Evolutionary conservation across 2,113 vertebrate genomes (phyloP).

Genomic region (Todiramphus chloris): DNA sequence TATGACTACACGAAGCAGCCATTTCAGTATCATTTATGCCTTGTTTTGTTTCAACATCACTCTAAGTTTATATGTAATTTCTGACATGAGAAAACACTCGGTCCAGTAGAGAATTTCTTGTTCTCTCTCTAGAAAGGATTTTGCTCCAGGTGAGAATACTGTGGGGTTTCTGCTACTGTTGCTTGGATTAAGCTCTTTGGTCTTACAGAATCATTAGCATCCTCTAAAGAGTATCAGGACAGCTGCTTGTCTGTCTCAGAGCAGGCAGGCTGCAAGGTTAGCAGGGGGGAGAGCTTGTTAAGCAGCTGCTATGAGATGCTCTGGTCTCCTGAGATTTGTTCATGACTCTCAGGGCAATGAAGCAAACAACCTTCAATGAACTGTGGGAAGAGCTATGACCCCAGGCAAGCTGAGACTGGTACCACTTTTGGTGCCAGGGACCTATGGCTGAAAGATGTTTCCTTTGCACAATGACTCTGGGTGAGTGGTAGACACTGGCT

Average conservation of each 20-base stretch:
- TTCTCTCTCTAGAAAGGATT: background rate
- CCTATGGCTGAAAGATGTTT: accelerated
- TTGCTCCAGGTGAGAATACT: background rate
- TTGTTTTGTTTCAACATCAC: background rate
- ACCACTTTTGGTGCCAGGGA: background rate
- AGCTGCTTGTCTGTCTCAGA: background rate
- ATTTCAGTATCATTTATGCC: conserved; percentile 24
- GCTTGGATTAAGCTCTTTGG: background rate
- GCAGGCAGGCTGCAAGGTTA: background rate
- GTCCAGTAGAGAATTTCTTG: background rate
- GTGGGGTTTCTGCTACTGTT: background rate
- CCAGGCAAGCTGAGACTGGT: background rate
- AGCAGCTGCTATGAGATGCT: background rate
- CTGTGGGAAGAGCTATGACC: background rate
- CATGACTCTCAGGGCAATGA: background rate
- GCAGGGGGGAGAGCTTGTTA: background rate
- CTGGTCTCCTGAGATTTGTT: background rate
- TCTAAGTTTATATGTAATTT: background rate
- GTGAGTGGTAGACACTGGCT: background rate
- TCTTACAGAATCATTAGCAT: background rate
- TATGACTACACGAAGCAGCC: conserved; percentile 26
- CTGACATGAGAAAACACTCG: background rate
- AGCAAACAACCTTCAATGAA: background rate
- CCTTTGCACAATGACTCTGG: background rate
- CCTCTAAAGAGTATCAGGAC: background rate